Base-by-base conservation (phyloP, 2,113 vertebrate species). In the Alces alces region DNA sequence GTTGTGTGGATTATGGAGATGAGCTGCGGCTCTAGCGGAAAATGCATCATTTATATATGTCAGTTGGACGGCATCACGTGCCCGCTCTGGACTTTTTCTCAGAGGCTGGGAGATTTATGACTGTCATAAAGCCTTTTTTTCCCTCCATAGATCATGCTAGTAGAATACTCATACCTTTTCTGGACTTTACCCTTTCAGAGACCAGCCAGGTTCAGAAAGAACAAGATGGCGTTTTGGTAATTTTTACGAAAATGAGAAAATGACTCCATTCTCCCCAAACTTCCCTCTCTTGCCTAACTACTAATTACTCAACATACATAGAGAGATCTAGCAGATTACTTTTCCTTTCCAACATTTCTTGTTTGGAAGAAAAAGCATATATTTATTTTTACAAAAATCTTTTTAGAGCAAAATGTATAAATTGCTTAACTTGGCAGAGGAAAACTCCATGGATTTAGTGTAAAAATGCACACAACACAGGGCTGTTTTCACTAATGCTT, bases 1-100 rank as follows among this genome's bases (percentile, higher is more conserved):
- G 97, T 98, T 98, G 98, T 98, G 97, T 95, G 98, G 55, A 98
- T 98, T 98, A 98, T 98, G 98, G 97, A 98, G 98, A 98, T 97
- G 93, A 98, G 91, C 84, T 98, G 92, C 97, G 97, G 91, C 96
- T 95, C 64, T 90, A 66, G 88, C 47, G 28, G 95, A 91, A 98
- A 98, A 98, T 98, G 94, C 93, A 98, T 99, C 98, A 98, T 97
- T 98, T 98, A 98, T 98, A 98, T 88, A 96, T 95, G 97, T 95
- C 96, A 97, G 97, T 91, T 55, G 45, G 95, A 97, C 88, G 57
- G 95, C 93, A 98, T 10, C 95, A 93, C n/a, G 16, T 47, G 90
- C 97, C 97, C 92, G n/a, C 94, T 98, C 64, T 87, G 64, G 57
- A 95, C 80, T 85, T 91, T 89, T 92, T 98, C 78, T 98, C 95